Conservation (phyloP, 2,797 vertebrate genomes). For the Falco naumanni region DNA sequence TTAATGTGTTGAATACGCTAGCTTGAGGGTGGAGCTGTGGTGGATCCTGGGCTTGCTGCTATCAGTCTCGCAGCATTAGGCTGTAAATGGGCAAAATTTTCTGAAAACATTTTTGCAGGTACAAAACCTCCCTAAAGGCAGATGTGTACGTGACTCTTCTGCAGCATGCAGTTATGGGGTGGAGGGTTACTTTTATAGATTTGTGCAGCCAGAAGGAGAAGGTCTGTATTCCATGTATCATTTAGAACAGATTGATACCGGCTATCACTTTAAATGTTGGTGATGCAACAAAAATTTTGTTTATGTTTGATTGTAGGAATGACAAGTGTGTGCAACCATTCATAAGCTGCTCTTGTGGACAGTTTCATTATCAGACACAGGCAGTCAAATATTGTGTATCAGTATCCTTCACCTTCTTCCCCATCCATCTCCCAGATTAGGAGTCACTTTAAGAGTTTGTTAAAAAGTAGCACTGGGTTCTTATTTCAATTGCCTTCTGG, state of each 20-base stretch:
- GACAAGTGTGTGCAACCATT: not conserved
- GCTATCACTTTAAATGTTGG: not conserved
- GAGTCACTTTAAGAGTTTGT: not conserved
- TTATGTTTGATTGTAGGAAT: not conserved
- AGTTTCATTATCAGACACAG: not conserved
- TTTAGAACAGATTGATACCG: not conserved
- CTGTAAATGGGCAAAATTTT: not conserved
- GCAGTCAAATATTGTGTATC: not conserved
- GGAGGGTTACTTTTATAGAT: not conserved
- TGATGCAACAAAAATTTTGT: not conserved
- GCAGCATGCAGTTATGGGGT: not conserved
- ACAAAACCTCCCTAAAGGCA: not conserved
- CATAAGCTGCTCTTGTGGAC: not conserved
- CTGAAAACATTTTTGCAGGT: not conserved
- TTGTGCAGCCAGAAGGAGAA: not conserved
- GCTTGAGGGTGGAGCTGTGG: not conserved
- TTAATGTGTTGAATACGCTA: not conserved
- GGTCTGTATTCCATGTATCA: not conserved
- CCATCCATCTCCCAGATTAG: not conserved
- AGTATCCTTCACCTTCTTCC: not conserved
- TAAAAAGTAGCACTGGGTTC: not conserved
- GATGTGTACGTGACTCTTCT: not conserved
- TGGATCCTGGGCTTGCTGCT: not conserved
- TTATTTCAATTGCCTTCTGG: not conserved
- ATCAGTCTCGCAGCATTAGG: not conserved